phyloP scores from a whole-genome alignment of 37 sponge, comb jelly and placozoan genomes.

The Mnemiopsis leidyi region DNA sequence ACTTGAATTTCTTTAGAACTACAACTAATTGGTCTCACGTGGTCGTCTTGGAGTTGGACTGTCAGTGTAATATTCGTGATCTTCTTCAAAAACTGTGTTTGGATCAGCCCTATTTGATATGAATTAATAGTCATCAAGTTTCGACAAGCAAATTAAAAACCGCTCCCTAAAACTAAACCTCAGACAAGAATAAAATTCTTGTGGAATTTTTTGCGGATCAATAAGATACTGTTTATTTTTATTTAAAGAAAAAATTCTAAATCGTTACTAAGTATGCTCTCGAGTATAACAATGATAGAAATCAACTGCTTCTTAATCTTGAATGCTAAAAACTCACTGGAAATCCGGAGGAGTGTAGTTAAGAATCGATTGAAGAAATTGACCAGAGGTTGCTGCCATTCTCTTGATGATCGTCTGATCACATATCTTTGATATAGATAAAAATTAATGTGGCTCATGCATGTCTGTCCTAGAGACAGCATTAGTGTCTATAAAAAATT shows the following conservation, averaged over 20 bases:
- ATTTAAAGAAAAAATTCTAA: too few relatives aligned
- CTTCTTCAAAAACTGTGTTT: background rate
- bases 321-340: background rate
- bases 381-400: constrained; percentile 39
- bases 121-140: background rate
- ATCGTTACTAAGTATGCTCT: too few relatives aligned
- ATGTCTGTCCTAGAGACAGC: too few relatives aligned
- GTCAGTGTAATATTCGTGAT: background rate
- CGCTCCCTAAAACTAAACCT: background rate
- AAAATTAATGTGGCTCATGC: too few relatives aligned
- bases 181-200: background rate
- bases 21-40: too few relatives aligned
- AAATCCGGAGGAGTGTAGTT: background rate
- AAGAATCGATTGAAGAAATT: background rate
- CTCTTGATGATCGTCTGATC: too few relatives aligned
- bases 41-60: background rate
- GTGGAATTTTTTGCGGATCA: background rate
- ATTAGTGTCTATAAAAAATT: too few relatives aligned
- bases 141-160: background rate
- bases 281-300: too few relatives aligned
- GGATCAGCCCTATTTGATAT: background rate
- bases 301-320: too few relatives aligned
- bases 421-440: too few relatives aligned
- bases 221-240: too few relatives aligned
- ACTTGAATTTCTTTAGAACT: too few relatives aligned